Conservation (phyloP, 1,140 invertebrate species). For the Brachionus angularis region DNA sequence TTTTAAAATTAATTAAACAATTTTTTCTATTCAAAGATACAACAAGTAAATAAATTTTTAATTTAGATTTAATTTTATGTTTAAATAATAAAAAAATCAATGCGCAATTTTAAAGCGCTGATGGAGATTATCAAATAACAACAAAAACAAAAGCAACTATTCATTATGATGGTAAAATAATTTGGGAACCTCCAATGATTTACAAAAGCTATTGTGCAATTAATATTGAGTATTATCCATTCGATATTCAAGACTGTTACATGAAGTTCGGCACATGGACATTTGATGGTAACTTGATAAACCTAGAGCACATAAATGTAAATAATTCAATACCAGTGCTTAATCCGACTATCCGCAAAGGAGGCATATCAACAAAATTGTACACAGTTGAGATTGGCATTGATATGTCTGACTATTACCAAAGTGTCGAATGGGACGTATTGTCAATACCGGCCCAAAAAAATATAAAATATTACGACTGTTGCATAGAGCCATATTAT, state of each 20-base stretch:
- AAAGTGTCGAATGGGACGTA: constrained; percentile 48
- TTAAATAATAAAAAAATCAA: background rate
- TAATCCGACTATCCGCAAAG: constrained; percentile 1
- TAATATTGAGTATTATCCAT: constrained; percentile 83
- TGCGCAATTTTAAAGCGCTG: constrained; percentile 54
- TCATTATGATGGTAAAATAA: constrained; percentile 80
- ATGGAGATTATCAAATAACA: constrained; percentile 62
- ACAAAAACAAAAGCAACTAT: constrained; percentile 62
- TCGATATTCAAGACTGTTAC: constrained; percentile 87
- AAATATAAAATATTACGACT: constrained; percentile 42
- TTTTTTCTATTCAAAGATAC: constrained; percentile 9
- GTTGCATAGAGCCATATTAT: constrained; percentile 53
- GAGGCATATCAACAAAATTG: constrained; percentile 24
- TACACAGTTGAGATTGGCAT: constrained; percentile 44
- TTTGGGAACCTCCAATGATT: constrained; percentile 95
- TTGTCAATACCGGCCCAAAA: constrained; percentile 47
- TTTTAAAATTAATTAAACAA: background rate
- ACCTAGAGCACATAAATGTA: constrained; percentile 55
- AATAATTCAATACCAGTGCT: constrained; percentile 29
- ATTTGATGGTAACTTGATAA: constrained; percentile 92
- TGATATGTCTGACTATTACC: constrained; percentile 44
- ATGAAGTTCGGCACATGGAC: constrained; percentile 97
- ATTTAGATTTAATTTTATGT: background rate
- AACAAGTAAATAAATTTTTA: constrained; percentile 24
- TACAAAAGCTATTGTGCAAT: constrained; percentile 97